A percentile compares a stretch with the other conserved stretches of the same genome.
phyloP scores from a whole-genome alignment of 2,797 vertebrate genomes.

The Lacerta bilineata region DNA sequence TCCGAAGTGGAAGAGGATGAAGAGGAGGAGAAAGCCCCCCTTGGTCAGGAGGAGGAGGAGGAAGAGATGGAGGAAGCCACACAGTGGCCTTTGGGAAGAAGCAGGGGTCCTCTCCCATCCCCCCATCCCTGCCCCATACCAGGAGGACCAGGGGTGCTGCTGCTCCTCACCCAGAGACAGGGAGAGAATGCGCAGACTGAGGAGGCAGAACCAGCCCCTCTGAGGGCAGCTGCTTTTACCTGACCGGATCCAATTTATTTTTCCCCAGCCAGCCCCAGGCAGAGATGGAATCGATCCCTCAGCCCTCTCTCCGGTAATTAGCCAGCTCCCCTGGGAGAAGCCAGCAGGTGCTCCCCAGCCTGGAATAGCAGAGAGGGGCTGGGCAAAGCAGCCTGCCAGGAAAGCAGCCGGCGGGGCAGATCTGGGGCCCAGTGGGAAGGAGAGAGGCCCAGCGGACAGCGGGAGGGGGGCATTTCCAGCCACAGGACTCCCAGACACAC shows the following conservation, averaged over 20 bases:
- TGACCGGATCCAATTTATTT: slow-evolving; percentile 29
- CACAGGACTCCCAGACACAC: no score
- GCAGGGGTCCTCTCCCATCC: no score
- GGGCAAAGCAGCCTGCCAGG: not conserved
- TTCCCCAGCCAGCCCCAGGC: not conserved
- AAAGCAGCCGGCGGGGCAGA: not conserved
- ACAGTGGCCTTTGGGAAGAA: not conserved
- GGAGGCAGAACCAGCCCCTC: fast-evolving
- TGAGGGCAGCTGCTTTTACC: not conserved
- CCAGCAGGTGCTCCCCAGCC: not conserved
- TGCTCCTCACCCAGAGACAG: fast-evolving
- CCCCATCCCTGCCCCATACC: not conserved
- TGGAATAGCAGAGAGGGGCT: not conserved
- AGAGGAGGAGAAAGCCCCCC: fast-evolving
- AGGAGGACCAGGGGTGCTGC: no score
- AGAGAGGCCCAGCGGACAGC: not conserved
- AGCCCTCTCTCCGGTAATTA: not conserved
- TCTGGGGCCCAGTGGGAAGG: slow-evolving; percentile 11
- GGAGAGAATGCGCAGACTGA: not conserved
- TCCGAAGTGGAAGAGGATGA: fast-evolving
- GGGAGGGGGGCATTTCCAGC: not conserved
- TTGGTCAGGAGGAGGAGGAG: no score
- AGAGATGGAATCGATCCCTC: not conserved
- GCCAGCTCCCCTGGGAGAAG: not conserved
- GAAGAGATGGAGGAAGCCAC: no score